A percentile compares a stretch with the other conserved stretches of the same genome.
Conservation (phyloP, 2,113 vertebrate genomes). For the Helogale parvula region DNA sequence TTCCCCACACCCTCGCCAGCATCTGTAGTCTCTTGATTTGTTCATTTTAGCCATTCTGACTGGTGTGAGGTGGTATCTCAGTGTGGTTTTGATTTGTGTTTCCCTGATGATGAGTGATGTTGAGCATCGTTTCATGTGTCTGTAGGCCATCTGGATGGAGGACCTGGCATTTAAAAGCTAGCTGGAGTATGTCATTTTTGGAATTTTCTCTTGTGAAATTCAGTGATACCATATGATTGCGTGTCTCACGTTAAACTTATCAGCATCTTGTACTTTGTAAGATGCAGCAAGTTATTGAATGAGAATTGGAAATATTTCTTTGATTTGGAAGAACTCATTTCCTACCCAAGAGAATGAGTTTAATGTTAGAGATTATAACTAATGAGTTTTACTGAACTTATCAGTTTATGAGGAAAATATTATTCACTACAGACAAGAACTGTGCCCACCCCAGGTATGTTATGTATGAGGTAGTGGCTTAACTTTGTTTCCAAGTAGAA, state of each 20-base stretch:
- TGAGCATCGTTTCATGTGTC: too few relatives aligned
- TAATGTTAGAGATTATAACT: neutral
- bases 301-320: neutral
- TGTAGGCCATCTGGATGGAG: too few relatives aligned
- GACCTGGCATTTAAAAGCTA: neutral
- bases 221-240: neutral
- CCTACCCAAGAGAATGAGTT: neutral
- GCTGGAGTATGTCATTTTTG: neutral
- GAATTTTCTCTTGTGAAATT: neutral
- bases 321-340: neutral
- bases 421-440: neutral
- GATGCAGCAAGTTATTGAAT: neutral
- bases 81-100: too few relatives aligned
- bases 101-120: too few relatives aligned
- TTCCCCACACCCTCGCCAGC: too few relatives aligned
- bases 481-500: neutral
- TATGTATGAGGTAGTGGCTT: neutral
- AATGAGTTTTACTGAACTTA: neutral
- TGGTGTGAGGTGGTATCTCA: too few relatives aligned
- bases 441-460: neutral
- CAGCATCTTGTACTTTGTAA: neutral
- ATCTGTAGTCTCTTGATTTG: too few relatives aligned
- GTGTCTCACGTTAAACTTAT: neutral
- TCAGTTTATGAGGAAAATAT: neutral
- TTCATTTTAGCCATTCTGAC: too few relatives aligned